phyloP scores from a whole-genome alignment of 37 sponge, comb jelly and placozoan species.

The Beroe forskalii region DNA sequence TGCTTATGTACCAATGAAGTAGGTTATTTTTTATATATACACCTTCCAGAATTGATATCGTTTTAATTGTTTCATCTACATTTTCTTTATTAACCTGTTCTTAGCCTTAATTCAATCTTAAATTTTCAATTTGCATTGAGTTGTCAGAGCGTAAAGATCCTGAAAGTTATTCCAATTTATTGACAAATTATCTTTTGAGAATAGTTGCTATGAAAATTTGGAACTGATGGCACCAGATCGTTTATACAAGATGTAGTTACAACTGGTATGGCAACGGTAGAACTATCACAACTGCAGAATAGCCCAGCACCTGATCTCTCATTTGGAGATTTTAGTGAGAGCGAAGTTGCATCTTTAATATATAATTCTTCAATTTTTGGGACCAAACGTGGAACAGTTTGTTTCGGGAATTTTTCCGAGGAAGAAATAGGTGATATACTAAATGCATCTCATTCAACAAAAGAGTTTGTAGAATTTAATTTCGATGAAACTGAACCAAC shows the following conservation, averaged over 20 bases:
- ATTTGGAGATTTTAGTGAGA: slow-evolving; percentile 54
- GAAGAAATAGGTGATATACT: slow-evolving; percentile 24
- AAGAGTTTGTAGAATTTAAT: slow-evolving; percentile 46
- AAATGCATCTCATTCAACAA: neutral
- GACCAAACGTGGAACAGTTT: neutral
- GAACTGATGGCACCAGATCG: too few species aligned
- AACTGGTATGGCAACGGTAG: slow-evolving; percentile 34
- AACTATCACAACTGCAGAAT: neutral
- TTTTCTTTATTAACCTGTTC: too few species aligned
- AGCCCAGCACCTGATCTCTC: neutral
- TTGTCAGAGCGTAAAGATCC: too few species aligned
- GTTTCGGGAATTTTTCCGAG: neutral
- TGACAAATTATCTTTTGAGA: too few species aligned
- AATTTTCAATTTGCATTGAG: too few species aligned
- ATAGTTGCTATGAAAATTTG: too few species aligned
- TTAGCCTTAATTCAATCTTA: too few species aligned
- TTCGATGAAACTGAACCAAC: slow-evolving; percentile 24
- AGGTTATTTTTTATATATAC: too few species aligned
- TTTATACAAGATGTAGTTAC: neutral
- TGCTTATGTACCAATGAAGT: too few species aligned
- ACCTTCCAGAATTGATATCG: too few species aligned
- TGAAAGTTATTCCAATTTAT: too few species aligned
- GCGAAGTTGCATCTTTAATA: slow-evolving; percentile 44
- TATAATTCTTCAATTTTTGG: neutral
- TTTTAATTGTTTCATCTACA: too few species aligned